Evolutionary conservation across 2,888 invertebrate genomes (phyloP), one percentile per base, ranked within the genome.

Genomic region (Aromia moschata): DNA sequence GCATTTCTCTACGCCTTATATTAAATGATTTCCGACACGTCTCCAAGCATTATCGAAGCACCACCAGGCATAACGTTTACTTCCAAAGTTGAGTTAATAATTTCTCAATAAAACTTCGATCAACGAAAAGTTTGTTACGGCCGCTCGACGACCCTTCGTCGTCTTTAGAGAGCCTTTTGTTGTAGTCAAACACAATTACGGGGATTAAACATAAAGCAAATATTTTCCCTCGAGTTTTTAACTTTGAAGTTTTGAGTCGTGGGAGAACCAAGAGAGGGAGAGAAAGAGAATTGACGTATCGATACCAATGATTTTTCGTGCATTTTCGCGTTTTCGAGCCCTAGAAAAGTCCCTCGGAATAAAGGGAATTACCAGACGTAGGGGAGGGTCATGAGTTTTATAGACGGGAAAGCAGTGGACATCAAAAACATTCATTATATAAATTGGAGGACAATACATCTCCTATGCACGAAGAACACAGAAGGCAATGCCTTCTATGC

Each of bases 291-390:
- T 7, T 45, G 45, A 45, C 15, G 45, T 33, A 45, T 45, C n/a
- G 40, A 40, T 17, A 40, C 17, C 17, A 17, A 40, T 40, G 17
- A 15, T 15, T 40, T 40, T 40, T 31, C n/a, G 14, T 31, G 45
- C 15, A 30, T 30, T 31, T 16, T 25, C 25, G 7, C n/a, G n/a
- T n/a, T n/a, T n/a, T n/a, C 44, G 45, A 31, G 15, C 18, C 25
- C 25, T 15, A n/a, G 25, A 25, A 30, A 15, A 45, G 30, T 11
- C 31, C 31, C 33, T 45, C 16, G 45, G 33, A 45, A 15, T 31
- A 45, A 31, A 30, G 25, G n/a, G 45, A 45, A 45, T 45, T 45
- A 45, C n/a, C n/a, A n/a, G n/a, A n/a, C n/a, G n/a, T 25, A 25
- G 25, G 25, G 25, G 4, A 25, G 3, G 25, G 25, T 7, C 25